Evolutionary conservation across 2,888 invertebrate species (phyloP).

Genomic region (Amphipyra berbera): DNA sequence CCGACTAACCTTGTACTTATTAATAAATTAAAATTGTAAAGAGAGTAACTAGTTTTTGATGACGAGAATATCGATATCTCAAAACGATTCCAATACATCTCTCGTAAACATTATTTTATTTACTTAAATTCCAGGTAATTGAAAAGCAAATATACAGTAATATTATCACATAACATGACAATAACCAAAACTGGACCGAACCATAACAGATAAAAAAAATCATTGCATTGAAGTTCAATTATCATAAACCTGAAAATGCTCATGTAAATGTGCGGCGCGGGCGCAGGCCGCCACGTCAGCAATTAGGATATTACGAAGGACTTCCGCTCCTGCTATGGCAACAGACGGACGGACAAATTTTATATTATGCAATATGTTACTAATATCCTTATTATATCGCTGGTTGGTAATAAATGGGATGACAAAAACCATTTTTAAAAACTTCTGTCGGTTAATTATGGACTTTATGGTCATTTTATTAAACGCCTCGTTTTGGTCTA

Average conservation of each 20-base stretch:
- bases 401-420: background rate
- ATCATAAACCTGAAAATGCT: slow-evolving; percentile 57
- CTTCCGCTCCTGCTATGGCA: slow-evolving; percentile 63
- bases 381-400: slow-evolving; percentile 2
- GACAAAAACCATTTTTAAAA: background rate
- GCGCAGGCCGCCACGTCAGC: slow-evolving; percentile 58
- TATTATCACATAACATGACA: slow-evolving; percentile 9
- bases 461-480: no score
- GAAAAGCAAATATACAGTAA: slow-evolving; percentile 30
- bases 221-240: slow-evolving; percentile 51
- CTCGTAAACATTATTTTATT: slow-evolving; percentile 10
- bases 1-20: no score
- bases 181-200: slow-evolving; percentile 18
- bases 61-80: background rate
- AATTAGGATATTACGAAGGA: slow-evolving; percentile 74
- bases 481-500: no score
- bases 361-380: slow-evolving; percentile 1
- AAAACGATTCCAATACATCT: slow-evolving; percentile 10
- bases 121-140: slow-evolving; percentile 12
- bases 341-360: slow-evolving; percentile 52
- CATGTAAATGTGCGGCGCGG: slow-evolving; percentile 32
- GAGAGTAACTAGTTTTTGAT: slow-evolving; percentile 32
- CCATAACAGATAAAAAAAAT: slow-evolving; percentile 13
- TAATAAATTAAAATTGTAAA: background rate
- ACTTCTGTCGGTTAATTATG: no score